Evolutionary conservation across 2,113 vertebrate species (phyloP).

Genomic region (Suricata suricatta): DNA sequence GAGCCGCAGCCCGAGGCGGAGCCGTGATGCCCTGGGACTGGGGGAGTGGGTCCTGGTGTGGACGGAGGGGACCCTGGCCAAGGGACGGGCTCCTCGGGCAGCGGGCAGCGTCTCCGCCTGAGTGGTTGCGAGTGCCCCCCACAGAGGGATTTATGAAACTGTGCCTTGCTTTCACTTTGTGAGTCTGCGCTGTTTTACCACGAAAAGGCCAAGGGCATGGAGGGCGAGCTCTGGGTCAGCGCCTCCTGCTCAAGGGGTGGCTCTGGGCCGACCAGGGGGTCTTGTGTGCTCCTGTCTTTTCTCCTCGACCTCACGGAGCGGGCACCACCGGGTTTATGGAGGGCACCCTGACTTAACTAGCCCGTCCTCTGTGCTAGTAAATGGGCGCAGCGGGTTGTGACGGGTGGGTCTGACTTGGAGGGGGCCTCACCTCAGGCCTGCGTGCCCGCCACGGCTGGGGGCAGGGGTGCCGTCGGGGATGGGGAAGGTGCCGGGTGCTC

Average conservation of each 20-base stretch:
- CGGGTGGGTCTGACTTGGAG: not conserved
- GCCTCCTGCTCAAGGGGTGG: not conserved
- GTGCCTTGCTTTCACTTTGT: not conserved
- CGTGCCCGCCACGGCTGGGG: accelerated
- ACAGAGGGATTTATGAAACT: not conserved
- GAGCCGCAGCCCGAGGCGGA: too few relatives aligned
- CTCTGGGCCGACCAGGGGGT: not conserved
- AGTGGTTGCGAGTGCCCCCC: not conserved
- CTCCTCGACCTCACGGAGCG: not conserved
- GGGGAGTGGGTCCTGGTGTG: too few relatives aligned
- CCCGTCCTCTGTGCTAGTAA: not conserved
- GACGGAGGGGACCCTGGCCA: too few relatives aligned
- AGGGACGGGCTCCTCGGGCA: too few relatives aligned
- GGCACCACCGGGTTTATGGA: not conserved
- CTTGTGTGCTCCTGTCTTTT: accelerated
- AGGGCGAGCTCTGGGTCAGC: not conserved
- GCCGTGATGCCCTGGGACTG: too few relatives aligned
- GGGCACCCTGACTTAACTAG: not conserved
- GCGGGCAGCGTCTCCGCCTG: not conserved
- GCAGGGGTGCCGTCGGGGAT: not conserved
- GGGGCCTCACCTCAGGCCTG: accelerated
- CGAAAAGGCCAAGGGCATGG: accelerated
- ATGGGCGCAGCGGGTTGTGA: not conserved
- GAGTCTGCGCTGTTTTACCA: not conserved
- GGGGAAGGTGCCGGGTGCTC: too few relatives aligned